Evolutionary conservation across 2,888 invertebrate species (phyloP).

Genomic region (Drosophila eohydei): DNA sequence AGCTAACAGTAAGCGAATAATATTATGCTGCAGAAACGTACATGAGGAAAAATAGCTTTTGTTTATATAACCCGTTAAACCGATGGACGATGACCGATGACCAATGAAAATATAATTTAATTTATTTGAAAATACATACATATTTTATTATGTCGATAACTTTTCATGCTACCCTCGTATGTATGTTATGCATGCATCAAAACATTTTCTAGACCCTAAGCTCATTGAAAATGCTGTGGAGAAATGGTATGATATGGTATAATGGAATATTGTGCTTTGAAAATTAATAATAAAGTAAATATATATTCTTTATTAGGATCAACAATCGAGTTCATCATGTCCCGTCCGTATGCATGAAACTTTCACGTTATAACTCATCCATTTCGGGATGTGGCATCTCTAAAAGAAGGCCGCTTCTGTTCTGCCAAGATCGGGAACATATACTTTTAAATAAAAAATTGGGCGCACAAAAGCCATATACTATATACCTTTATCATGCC

Average conservation of each 20-base stretch:
- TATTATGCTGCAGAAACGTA: too few relatives aligned
- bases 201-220: neutral
- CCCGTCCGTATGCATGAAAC: neutral
- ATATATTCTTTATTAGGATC: neutral
- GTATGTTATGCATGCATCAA: neutral
- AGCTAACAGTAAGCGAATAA: too few relatives aligned
- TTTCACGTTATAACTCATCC: too few relatives aligned
- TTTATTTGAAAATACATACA: neutral
- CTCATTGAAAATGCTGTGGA: slow-evolving; percentile 1
- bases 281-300: neutral
- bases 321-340: neutral
- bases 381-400: too few relatives aligned
- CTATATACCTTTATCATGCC: too few relatives aligned
- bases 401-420: too few relatives aligned
- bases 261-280: neutral
- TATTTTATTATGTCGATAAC: neutral
- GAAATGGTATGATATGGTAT: neutral
- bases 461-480: too few relatives aligned
- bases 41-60: too few relatives aligned
- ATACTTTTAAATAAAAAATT: too few relatives aligned
- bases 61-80: too few relatives aligned
- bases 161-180: neutral
- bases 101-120: neutral
- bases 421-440: too few relatives aligned
- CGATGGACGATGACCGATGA: too few relatives aligned